Conservation (phyloP, 1,140 invertebrate species). For the Drosophila parvula region DNA sequence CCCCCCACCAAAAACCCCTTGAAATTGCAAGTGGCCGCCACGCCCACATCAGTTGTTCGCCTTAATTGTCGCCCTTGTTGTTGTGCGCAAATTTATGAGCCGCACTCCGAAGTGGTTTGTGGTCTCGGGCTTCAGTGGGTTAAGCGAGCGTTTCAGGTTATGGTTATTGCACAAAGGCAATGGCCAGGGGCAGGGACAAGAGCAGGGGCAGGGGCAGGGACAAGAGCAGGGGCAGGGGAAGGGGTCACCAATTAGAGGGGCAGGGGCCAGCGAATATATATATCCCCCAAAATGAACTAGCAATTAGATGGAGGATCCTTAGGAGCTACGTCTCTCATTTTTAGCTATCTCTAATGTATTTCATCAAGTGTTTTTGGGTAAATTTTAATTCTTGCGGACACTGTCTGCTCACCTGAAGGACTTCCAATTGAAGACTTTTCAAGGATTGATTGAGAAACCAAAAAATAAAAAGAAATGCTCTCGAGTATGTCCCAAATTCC, state of each 20-base stretch:
- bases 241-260: slow-evolving; percentile 60
- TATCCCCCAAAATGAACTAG: not conserved
- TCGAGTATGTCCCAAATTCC: not conserved
- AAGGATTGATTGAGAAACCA: not conserved
- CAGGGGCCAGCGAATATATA: slow-evolving; percentile 5
- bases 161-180: slow-evolving; percentile 63
- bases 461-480: not conserved
- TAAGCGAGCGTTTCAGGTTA: slow-evolving; percentile 63
- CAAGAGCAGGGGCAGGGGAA: not conserved
- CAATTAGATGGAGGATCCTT: not conserved
- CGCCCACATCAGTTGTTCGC: slow-evolving; percentile 53
- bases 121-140: slow-evolving; percentile 27
- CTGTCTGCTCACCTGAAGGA: no score
- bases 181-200: no score
- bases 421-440: no score
- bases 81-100: slow-evolving; percentile 69
- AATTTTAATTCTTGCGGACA: no score
- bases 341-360: no score
- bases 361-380: no score
- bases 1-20: slow-evolving; percentile 7
- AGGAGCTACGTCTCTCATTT: not conserved
- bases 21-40: slow-evolving; percentile 62
- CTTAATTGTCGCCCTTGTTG: slow-evolving; percentile 30
- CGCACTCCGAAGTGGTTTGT: slow-evolving; percentile 53
- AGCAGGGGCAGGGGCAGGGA: no score